Percentiles rank a stretch among this genome's conserved stretches.
Conservation (phyloP, 2,113 vertebrate species). For the Callorhinus ursinus region DNA sequence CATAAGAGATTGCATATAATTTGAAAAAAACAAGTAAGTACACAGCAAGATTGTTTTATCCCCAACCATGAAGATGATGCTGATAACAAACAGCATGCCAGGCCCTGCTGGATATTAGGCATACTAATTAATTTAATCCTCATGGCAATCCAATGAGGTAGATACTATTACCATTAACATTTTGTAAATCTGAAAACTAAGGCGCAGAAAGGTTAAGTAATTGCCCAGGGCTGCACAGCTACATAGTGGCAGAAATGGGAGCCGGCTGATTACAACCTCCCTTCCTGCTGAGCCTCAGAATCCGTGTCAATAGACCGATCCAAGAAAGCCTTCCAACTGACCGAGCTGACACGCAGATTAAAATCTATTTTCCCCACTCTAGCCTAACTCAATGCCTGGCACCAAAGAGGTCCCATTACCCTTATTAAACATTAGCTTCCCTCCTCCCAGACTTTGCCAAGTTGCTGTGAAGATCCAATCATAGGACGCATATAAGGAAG, state of each 20-base stretch:
- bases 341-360: not conserved
- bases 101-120: not conserved
- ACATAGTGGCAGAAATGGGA: not conserved
- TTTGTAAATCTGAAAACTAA: not conserved
- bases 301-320: not conserved
- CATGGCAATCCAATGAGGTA: not conserved
- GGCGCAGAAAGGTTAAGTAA: not conserved
- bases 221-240: not conserved
- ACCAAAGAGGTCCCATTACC: not conserved
- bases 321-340: not conserved
- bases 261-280: not conserved
- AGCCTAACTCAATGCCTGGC: not conserved
- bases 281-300: not conserved
- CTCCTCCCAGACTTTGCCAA: not conserved
- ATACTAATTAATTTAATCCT: not conserved
- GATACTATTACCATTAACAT: not conserved
- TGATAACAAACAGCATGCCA: not conserved
- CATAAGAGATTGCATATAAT: not conserved
- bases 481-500: not conserved
- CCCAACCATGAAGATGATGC: not conserved
- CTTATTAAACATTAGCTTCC: not conserved
- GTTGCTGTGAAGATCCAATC: not conserved
- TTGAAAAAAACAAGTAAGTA: not conserved
- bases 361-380: not conserved
- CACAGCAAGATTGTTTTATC: not conserved